Evolutionary conservation across 2,888 invertebrate species (phyloP), one percentile per base, ranked within the genome.

Genomic region (Epinotia demarniana): DNA sequence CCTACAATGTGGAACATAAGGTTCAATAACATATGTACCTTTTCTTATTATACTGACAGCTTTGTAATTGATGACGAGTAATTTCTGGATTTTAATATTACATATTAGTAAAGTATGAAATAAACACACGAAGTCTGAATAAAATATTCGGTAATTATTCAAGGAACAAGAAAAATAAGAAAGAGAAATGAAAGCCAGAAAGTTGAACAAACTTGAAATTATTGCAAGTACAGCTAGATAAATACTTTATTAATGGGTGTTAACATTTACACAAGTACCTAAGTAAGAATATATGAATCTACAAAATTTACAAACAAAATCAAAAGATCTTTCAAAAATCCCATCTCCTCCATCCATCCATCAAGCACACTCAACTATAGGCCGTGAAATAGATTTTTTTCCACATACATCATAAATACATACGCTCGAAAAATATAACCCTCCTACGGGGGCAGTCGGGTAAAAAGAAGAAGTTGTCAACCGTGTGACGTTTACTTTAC

Each of bases 381-480:
- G 2, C 23, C 23, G 23, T 27, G 23, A 27, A 27, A 27, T 27
- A 27, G 23, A 27, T 27, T 27, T 27, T 27, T 27, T 27, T 27
- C 23, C 23, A 27, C 23, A 23, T 23, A 23, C 23, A 27, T 27
- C 23, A 27, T 27, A 27, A 27, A 27, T 27, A 27, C 23, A 27
- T 27, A 27, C 1, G 23, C 23, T 23, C 23, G 23, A 23, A 23
- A 23, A 23, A 23, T 2, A 23, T 23, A 23, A 23, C 23, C 23
- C 23, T 1, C 23, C 23, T 27, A 27, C 23, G 2, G 1, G 23
- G 2, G 23, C 1, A 27, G 23, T 27, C 23, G 23, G 23, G 23
- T 27, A 27, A 27, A 27, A 27, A 27, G 23, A 63, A 46, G 61
- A 63, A 70, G 39, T 53, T 53, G 53, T 53, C n/a, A 53, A 53